phyloP scores from a whole-genome alignment of 2,888 invertebrate species.

The Azorinus chamasolen region DNA sequence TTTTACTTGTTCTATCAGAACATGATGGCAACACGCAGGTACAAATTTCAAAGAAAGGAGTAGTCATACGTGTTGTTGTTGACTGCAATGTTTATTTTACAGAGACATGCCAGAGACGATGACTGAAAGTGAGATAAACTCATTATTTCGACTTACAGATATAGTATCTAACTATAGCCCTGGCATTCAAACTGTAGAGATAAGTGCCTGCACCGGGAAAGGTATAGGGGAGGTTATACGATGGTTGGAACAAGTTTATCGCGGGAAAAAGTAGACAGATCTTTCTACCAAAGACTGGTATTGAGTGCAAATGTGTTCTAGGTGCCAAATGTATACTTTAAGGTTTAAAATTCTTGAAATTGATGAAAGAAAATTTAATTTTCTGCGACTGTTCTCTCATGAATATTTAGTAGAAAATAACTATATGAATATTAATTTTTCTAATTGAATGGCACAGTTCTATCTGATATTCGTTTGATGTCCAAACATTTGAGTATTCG shows the following conservation, averaged over 20 bases:
- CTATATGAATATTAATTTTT: too few relatives aligned
- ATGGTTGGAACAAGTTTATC: constrained; percentile 78
- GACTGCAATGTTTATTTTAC: constrained; percentile 56
- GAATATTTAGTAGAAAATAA: too few relatives aligned
- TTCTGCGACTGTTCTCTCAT: not conserved
- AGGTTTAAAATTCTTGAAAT: not conserved
- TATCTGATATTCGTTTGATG: too few relatives aligned
- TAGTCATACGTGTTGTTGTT: too few relatives aligned
- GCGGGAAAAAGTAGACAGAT: constrained; percentile 41
- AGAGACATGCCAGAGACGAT: constrained; percentile 78
- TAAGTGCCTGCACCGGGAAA: constrained; percentile 79
- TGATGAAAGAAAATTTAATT: not conserved
- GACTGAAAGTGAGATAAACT: constrained; percentile 76
- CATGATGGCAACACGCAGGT: too few relatives aligned
- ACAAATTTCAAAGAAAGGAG: too few relatives aligned
- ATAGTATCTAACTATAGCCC: constrained; percentile 68
- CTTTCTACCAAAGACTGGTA: not conserved
- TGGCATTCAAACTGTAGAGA: constrained; percentile 73
- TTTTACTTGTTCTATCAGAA: too few relatives aligned
- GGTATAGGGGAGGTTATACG: constrained; percentile 77
- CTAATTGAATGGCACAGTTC: too few relatives aligned
- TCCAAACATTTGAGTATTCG: too few relatives aligned
- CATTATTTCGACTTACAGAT: constrained; percentile 76
- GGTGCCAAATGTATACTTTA: not conserved
- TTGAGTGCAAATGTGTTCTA: too few relatives aligned